A percentile compares a stretch with the other conserved stretches of the same genome.
Conservation (phyloP, 1,140 invertebrate genomes). For the Leptinotarsa defecta region DNA sequence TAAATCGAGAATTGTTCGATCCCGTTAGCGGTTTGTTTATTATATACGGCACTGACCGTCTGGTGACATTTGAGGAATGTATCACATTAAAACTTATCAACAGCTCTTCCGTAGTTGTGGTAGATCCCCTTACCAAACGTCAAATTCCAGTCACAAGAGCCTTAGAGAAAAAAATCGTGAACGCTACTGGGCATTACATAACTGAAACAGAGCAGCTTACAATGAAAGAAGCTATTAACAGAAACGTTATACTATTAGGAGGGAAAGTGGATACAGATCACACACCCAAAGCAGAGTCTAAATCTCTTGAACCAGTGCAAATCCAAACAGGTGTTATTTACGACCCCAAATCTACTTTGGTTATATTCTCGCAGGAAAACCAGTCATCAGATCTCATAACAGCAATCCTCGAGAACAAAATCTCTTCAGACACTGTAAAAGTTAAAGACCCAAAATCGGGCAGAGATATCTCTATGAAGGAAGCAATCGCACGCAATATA, state of each 20-base stretch:
- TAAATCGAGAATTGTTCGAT: slow-evolving; percentile 78
- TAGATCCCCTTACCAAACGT: slow-evolving; percentile 73
- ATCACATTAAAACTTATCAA: slow-evolving; percentile 84
- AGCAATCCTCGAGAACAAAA: slow-evolving; percentile 69
- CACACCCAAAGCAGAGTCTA: slow-evolving; percentile 67
- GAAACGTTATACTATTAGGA: slow-evolving; percentile 68
- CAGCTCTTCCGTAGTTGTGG: slow-evolving; percentile 75
- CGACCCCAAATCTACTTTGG: slow-evolving; percentile 72
- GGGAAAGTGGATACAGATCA: slow-evolving; percentile 56
- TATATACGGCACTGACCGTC: slow-evolving; percentile 83
- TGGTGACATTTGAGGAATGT: slow-evolving; percentile 87
- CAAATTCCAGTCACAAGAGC: slow-evolving; percentile 74
- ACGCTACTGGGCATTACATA: slow-evolving; percentile 76
- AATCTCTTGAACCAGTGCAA: slow-evolving; percentile 67
- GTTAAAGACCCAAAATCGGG: slow-evolving; percentile 77
- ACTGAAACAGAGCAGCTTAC: slow-evolving; percentile 64
- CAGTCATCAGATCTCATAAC: slow-evolving; percentile 70
- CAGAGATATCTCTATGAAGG: slow-evolving; percentile 70
- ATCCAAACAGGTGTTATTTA: slow-evolving; percentile 73
- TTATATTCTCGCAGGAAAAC: slow-evolving; percentile 73
- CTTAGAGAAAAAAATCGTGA: slow-evolving; percentile 77
- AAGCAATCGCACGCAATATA: slow-evolving; percentile 77
- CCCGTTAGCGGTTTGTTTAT: slow-evolving; percentile 80
- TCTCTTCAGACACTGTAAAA: slow-evolving; percentile 71
- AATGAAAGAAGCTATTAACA: slow-evolving; percentile 80